Percentiles rank a stretch among this genome's conserved stretches.
phyloP scores from a whole-genome alignment of 2,888 invertebrate genomes.

The Erebia ligea region DNA sequence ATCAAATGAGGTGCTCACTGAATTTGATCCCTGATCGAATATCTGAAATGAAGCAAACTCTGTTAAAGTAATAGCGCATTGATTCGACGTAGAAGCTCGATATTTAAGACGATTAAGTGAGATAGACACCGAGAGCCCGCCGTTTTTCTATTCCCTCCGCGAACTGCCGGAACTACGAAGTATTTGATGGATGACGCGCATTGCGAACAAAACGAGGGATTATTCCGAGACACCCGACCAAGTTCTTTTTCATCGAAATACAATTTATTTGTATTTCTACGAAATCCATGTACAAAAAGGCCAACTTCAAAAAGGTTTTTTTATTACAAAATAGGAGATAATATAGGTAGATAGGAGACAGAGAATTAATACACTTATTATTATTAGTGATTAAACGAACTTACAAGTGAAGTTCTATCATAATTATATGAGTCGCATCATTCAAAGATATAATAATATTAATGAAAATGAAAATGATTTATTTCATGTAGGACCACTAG shows the following conservation, averaged over 20 bases:
- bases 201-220: slow-evolving; percentile 15
- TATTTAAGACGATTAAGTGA: slow-evolving; percentile 1
- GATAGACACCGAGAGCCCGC: background rate
- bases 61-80: background rate
- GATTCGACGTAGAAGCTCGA: background rate
- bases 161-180: slow-evolving; percentile 4
- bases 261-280: background rate
- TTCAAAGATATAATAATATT: too few species aligned
- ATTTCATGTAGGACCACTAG: too few species aligned
- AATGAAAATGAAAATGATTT: too few species aligned
- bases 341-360: too few species aligned
- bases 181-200: slow-evolving; percentile 19
- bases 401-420: too few species aligned
- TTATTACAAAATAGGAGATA: too few species aligned
- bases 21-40: background rate
- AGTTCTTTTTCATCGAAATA: background rate
- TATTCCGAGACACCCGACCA: background rate
- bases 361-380: too few species aligned
- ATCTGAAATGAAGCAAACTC: background rate
- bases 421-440: too few species aligned
- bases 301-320: too few species aligned
- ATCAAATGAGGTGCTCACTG: background rate
- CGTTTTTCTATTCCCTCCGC: slow-evolving; percentile 21
- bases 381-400: too few species aligned
- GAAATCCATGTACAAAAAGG: too few species aligned